phyloP scores from a whole-genome alignment of 1,140 invertebrate species.

The Musca domestica region DNA sequence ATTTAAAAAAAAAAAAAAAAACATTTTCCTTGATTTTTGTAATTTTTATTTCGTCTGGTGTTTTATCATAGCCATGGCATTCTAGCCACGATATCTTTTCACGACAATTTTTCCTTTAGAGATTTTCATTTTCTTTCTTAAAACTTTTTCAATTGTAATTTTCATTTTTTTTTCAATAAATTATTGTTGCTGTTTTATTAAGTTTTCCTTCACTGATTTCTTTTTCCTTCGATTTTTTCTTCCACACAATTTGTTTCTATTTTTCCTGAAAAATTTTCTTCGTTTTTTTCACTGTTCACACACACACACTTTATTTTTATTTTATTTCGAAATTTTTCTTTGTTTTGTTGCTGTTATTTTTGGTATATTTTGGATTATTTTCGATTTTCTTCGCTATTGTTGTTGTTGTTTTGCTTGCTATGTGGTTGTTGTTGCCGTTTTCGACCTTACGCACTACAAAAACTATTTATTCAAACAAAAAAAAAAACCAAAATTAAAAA shows the following conservation, averaged over 20 bases:
- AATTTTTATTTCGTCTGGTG: too few relatives aligned
- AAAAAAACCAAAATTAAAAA: too few relatives aligned
- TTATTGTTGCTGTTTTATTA: too few relatives aligned
- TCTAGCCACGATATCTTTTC: too few relatives aligned
- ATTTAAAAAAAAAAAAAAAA: too few relatives aligned
- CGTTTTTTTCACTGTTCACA: background rate
- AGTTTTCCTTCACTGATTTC: too few relatives aligned
- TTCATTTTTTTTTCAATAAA: background rate
- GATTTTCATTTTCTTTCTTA: background rate
- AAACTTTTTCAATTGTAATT: constrained; percentile 1
- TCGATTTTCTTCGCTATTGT: background rate
- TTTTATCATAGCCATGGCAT: too few relatives aligned
- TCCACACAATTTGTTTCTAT: background rate
- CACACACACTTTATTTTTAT: constrained; percentile 9
- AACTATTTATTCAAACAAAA: constrained; percentile 1
- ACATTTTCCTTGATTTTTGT: too few relatives aligned
- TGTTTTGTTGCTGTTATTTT: background rate
- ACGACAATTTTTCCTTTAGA: too few relatives aligned
- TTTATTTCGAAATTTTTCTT: background rate
- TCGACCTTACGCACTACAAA: constrained; percentile 20
- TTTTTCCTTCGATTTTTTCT: too few relatives aligned
- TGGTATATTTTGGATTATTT: constrained; percentile 5
- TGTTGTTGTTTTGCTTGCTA: too few relatives aligned
- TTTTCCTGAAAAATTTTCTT: background rate
- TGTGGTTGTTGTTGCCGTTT: background rate